Conservation (phyloP, 2,888 invertebrate genomes). For the Pseudanteris insignis region DNA sequence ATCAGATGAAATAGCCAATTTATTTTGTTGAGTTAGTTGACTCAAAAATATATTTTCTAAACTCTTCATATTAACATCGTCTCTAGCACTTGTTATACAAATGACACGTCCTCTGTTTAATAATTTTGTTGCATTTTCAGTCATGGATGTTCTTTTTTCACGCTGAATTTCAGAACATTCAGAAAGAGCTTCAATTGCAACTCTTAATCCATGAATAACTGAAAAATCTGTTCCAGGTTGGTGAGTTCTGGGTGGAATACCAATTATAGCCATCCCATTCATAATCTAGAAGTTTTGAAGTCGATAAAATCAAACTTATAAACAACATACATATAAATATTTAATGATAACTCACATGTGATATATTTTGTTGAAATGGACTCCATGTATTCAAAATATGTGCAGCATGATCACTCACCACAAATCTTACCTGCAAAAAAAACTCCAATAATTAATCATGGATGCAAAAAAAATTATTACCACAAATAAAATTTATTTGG, state of each 20-base stretch:
- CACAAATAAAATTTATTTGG: no score
- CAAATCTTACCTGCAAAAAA: constrained; percentile 77
- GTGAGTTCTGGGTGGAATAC: constrained; percentile 75
- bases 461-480: no score
- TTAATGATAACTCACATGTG: constrained; percentile 76
- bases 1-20: constrained; percentile 72
- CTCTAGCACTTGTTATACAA: constrained; percentile 88
- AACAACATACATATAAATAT: background rate
- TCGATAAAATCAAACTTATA: no score
- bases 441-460: constrained; percentile 62
- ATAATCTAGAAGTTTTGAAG: constrained; percentile 71
- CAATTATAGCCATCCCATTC: constrained; percentile 84
- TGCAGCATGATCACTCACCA: constrained; percentile 87
- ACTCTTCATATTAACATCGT: constrained; percentile 86
- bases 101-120: constrained; percentile 82
- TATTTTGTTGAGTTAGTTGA: constrained; percentile 84
- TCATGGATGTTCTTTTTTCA: constrained; percentile 68
- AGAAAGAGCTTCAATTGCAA: constrained; percentile 85
- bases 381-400: constrained; percentile 89
- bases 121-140: constrained; percentile 65
- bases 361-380: constrained; percentile 83
- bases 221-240: constrained; percentile 74
- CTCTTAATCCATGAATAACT: constrained; percentile 83
- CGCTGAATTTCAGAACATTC: constrained; percentile 83
- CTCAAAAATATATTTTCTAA: constrained; percentile 88